These are phyloP conservation scores for Varanus komodoensis DNA, from an alignment of 2,113 vertebrate genomes.

Conservation along the genomic window DNA sequence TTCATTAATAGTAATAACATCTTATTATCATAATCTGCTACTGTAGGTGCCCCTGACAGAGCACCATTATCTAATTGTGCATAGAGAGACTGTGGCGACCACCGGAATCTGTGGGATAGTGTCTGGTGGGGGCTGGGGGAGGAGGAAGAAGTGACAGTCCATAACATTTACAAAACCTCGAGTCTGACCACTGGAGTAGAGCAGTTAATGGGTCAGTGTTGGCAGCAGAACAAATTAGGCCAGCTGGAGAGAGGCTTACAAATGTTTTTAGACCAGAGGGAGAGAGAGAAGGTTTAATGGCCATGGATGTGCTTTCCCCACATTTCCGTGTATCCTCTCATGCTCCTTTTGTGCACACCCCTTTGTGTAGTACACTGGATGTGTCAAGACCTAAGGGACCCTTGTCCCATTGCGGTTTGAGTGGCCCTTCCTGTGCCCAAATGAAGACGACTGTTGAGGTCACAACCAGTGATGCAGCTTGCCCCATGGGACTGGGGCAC, in stretches of 20 bases:
- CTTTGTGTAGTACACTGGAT: background rate
- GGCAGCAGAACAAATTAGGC: background rate
- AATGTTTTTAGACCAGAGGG: background rate
- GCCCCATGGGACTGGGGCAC: background rate
- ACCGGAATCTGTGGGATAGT: background rate
- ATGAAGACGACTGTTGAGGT: background rate
- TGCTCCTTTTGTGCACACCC: background rate
- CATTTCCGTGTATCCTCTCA: background rate
- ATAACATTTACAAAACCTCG: background rate
- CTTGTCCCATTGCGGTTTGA: background rate
- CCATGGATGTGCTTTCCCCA: background rate
- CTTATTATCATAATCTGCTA: conserved; percentile 5
- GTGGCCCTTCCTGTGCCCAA: background rate
- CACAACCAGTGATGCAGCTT: background rate
- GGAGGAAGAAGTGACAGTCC: background rate
- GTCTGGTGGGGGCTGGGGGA: background rate
- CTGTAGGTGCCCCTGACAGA: conserved; percentile 14
- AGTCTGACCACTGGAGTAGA: background rate
- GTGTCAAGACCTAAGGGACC: background rate
- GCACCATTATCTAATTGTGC: background rate
- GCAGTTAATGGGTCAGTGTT: background rate
- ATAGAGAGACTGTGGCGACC: background rate
- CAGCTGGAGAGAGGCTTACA: background rate
- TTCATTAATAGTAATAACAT: background rate
- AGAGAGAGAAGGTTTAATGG: background rate